phyloP scores from a whole-genome alignment of 1,140 invertebrate species.

The Nomia melanderi region DNA sequence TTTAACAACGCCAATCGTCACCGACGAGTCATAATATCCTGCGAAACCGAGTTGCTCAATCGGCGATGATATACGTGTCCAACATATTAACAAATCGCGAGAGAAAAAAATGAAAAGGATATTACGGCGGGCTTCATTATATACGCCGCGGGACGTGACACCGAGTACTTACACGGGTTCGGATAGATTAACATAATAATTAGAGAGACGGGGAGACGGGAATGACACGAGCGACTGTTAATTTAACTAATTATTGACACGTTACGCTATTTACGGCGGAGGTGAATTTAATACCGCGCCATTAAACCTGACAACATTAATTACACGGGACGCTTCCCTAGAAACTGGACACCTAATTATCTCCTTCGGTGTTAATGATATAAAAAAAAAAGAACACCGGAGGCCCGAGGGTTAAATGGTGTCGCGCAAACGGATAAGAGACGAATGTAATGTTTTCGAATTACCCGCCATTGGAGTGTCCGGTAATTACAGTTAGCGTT shows the following conservation, averaged over 20 bases:
- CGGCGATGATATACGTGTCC: neutral
- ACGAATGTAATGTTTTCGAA: no score
- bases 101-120: no score
- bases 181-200: neutral
- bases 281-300: conserved; percentile 9
- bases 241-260: neutral
- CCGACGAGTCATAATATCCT: neutral
- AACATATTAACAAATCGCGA: no score
- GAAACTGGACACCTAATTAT: conserved; percentile 24
- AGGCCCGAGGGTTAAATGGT: no score
- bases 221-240: neutral
- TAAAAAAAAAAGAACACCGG: neutral
- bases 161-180: no score
- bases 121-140: no score
- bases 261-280: neutral
- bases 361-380: neutral
- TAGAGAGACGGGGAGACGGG: no score
- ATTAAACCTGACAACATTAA: conserved; percentile 3
- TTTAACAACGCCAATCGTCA: neutral
- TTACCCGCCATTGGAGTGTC: no score
- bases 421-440: no score
- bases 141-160: no score
- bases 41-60: neutral
- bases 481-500: no score
- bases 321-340: conserved; percentile 5